Evolutionary conservation across 2,797 vertebrate genomes (phyloP), one percentile per base, ranked within the genome.

Genomic region (Danionella dracula): DNA sequence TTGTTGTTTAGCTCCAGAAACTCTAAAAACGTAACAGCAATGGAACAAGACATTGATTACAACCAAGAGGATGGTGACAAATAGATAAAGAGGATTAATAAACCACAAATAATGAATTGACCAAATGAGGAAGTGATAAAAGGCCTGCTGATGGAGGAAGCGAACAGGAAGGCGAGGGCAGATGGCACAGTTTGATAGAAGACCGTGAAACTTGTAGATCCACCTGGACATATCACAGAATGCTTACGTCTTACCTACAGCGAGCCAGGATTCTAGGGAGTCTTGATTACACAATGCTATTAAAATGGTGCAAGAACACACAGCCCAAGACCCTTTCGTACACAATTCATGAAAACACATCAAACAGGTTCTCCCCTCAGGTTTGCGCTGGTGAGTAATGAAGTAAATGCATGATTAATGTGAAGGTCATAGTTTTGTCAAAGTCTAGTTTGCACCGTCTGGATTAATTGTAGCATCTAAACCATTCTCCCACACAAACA

Each of bases 131-230:
- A 57, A 23, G 61, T 58, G 61, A 59, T 51, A 41, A 42, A 19
- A 62, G 51, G 23, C 29, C 31, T 46, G 57, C 59, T 71, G 73
- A 71, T 65, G 69, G 60, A 64, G 32, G 44, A 23, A 50, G 35
- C 59, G 48, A 48, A 20, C 44, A 70, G 60, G 17, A 11, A 63
- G 40, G 50, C 23, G 4, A 62, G 66, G 69, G 61, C 69, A 72
- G 60, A 72, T 72, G 70, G 61, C 59, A 69, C 61, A 72, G 50
- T 61, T 17, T 41, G 49, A 69, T 60, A 19, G 46, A 55, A 66
- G 49, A 49, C 23, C 34, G 29, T 42, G 6, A 32, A 66, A 57
- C 48, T 8, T 32, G 37, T 17, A 62, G n/a, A 55, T 54, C 68
- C 45, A 66, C 66, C 72, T 55, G 61, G 44, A 45, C 53, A 62